phyloP scores from a whole-genome alignment of 2,797 vertebrate genomes.

The Crocidura indochinensis region DNA sequence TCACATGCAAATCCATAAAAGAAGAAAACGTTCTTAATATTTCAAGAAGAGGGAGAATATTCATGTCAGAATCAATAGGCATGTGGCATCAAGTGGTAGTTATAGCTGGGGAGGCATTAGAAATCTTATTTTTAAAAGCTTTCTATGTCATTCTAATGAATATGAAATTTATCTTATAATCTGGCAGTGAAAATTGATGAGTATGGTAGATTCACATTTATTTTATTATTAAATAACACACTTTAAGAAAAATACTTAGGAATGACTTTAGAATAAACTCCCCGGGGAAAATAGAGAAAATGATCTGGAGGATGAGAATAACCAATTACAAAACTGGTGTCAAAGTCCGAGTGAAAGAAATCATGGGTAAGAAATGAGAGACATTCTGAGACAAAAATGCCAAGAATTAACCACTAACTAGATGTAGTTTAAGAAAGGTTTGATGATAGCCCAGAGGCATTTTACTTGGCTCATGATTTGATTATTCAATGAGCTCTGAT shows the following conservation, averaged over 20 bases:
- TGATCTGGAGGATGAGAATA: background rate
- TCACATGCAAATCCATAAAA: background rate
- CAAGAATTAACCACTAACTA: background rate
- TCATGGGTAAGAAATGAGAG: background rate
- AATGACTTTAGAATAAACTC: background rate
- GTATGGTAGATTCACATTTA: background rate
- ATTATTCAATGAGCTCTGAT: background rate
- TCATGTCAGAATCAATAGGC: background rate
- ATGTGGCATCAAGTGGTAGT: background rate
- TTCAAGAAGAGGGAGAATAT: background rate
- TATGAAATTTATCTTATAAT: background rate
- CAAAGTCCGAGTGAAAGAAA: background rate
- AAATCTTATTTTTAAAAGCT: background rate
- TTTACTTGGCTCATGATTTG: background rate
- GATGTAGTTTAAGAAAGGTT: background rate
- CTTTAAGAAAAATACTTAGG: background rate
- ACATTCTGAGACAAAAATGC: slow-evolving; percentile 7
- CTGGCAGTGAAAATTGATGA: background rate
- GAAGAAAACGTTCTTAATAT: too few species aligned
- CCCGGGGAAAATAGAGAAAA: background rate
- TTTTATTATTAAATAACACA: background rate
- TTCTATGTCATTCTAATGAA: background rate
- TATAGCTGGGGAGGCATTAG: background rate
- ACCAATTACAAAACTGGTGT: background rate
- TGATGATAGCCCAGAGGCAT: background rate